Conservation (phyloP, 2,113 vertebrate genomes). For the Paratilapia polleni region DNA sequence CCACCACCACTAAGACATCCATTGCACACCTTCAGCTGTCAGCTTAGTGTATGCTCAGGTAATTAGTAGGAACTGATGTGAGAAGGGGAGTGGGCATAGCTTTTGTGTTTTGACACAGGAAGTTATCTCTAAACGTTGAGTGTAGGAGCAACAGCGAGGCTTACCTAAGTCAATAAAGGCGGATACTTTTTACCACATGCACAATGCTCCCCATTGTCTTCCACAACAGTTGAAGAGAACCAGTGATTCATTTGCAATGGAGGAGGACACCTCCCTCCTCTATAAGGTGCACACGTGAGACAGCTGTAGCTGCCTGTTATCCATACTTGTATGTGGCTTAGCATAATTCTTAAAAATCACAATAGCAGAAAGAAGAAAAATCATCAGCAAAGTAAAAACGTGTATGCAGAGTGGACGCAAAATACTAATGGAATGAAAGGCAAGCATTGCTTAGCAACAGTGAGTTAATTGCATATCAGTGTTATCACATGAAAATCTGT, state of each 20-base stretch:
- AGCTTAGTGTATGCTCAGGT: conserved; percentile 66
- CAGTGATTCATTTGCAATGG: conserved; percentile 3
- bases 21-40: conserved; percentile 70
- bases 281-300: neutral
- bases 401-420: neutral
- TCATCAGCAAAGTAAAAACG: neutral
- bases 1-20: conserved; percentile 52
- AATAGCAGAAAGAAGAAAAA: neutral
- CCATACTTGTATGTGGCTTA: neutral
- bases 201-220: conserved; percentile 78
- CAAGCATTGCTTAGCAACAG: neutral
- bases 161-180: conserved; percentile 68
- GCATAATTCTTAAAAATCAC: neutral
- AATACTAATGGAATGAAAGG: neutral
- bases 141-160: conserved; percentile 57
- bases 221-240: conserved; percentile 5
- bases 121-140: conserved; percentile 74
- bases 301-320: neutral
- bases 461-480: neutral
- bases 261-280: conserved; percentile 24
- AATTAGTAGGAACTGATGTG: conserved; percentile 44
- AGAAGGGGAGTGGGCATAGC: conserved; percentile 30
- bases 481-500: neutral
- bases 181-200: conserved; percentile 58
- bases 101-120: conserved; percentile 73